Conservation (phyloP, 2,797 vertebrate species). For the Sebastes kiyomatsui region DNA sequence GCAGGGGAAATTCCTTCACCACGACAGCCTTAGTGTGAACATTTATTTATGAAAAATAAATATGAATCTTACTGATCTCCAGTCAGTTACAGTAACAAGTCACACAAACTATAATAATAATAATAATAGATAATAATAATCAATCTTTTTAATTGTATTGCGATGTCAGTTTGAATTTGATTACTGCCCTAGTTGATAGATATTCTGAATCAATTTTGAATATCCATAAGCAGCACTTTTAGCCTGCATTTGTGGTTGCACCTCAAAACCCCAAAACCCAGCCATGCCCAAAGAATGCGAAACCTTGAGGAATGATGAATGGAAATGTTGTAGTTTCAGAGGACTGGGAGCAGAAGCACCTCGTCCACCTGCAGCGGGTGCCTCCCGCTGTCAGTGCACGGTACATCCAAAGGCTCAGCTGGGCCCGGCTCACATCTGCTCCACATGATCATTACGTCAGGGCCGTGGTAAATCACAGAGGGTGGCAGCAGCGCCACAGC, state of each 20-base stretch:
- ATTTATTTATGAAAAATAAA: background rate
- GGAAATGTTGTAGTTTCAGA: background rate
- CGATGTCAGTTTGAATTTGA: background rate
- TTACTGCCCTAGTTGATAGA: background rate
- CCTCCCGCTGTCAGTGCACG: background rate
- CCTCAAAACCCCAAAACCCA: background rate
- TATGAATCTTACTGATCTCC: background rate
- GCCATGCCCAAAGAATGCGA: background rate
- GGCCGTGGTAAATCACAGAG: slow-evolving; percentile 10
- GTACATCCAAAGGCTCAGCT: slow-evolving; percentile 13
- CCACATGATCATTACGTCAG: slow-evolving; percentile 31
- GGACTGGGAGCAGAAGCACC: background rate
- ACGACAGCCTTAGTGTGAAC: background rate
- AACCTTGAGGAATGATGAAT: background rate
- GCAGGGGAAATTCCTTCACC: too few relatives aligned
- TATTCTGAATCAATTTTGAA: background rate
- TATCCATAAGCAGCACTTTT: background rate
- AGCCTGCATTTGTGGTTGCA: background rate
- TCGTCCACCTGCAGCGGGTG: slow-evolving; percentile 12
- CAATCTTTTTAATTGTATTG: too few relatives aligned
- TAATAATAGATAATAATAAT: too few relatives aligned
- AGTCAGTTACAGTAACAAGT: background rate
- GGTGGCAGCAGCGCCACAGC: background rate
- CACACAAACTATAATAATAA: background rate
- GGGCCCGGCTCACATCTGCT: slow-evolving; percentile 23